Evolutionary conservation across 2,888 invertebrate genomes (phyloP), one percentile per base, ranked within the genome.

Genomic region (Teleiodes luculella): DNA sequence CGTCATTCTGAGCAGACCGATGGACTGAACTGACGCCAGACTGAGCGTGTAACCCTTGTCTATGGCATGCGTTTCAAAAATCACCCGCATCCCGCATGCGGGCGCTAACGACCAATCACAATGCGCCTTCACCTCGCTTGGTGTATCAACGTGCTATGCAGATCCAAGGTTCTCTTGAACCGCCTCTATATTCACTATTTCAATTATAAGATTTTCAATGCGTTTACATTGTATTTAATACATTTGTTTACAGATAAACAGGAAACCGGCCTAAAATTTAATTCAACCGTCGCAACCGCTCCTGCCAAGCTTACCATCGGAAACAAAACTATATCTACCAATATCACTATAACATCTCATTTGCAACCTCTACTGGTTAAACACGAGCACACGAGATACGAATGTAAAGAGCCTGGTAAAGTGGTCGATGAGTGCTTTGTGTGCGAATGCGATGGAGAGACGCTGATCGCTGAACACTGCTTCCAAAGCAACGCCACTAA

Each of bases 381-480:
- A 13, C 33, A 76, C 37, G 57, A 64, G 1, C 83, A 82, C 51
- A 84, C 85, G 0, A 65, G 55, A 5, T 77, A 79, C 54, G 58
- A 53, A 3, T 86, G 85, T 56, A 57, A 62, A 0, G 59, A 60
- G 5, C 56, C 70, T 0, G 85, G 82, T 0, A 66, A 58, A 1
- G 28, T 81, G 0, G 58, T 61, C 35, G 83, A 86, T 36, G 65
- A 66, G 0, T 87, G 87, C 56, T 85, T 66, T 55, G 64, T 81
- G 5, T 87, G 86, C 50, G 73, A 82, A n/a, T 86, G 86, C 53
- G 70, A 72, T 11, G 59, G 71, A 0, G 55, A 59, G 0, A 16
- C 57, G 16, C 30, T 80, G 0, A 67, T 85, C 1, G 69, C 73
- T 52, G 86, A 86, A 47, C 82, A 85, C 45, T 86, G 86, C 58